Evolutionary conservation across 1,140 invertebrate species (phyloP), one percentile per base, ranked within the genome.

Genomic region (Scaptodrosophila lebanonensis): DNA sequence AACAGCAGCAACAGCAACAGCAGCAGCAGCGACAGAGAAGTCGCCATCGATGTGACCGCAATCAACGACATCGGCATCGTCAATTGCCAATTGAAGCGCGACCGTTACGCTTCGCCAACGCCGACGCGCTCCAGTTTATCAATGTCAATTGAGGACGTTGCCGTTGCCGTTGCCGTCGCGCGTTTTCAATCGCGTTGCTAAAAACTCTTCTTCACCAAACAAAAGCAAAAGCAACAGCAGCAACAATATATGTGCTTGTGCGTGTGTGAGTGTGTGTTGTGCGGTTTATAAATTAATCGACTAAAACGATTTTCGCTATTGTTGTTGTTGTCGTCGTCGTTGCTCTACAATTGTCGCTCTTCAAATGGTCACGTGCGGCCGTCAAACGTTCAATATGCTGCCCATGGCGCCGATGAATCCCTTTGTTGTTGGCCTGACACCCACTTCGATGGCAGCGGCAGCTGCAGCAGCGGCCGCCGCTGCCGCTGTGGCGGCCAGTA

Each of bases 301-400:
- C 36, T 12, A 35, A 47, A 36, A 36, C 36, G 32, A 20, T 48
- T 25, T 13, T 44, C 22, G 43, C 45, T 35, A 11, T 44, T 8
- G 22, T 15, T 15, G 27, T 50, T 38, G 51, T 35, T 48, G 47
- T 44, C 25, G 60, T 65, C n/a, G n/a, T n/a, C n/a, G n/a, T n/a
- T n/a, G n/a, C n/a, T 3, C 12, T 33, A 8, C 12, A 22, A 36
- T 22, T 33, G 33, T 48, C 8, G 52, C 38, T 49, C 54, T 39
- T n/a, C 73, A 79, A 86, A 86, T 86, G 84, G 84, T 86, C 83
- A 86, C 84, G 79, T 86, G 84, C 84, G 76, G 71, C 17, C 83
- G 75, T 48, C 84, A 73, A 69, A 64, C 71, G 50, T 86, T 82
- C 72, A 85, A 82, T 47, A 86, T 85, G 83, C 79, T 86, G 84